Percentiles rank a stretch among this genome's conserved stretches.
These are phyloP conservation scores for Crossaster papposus DNA, from an alignment of 53 echinoderm and acorn worm species.

Conservation along the genomic window DNA sequence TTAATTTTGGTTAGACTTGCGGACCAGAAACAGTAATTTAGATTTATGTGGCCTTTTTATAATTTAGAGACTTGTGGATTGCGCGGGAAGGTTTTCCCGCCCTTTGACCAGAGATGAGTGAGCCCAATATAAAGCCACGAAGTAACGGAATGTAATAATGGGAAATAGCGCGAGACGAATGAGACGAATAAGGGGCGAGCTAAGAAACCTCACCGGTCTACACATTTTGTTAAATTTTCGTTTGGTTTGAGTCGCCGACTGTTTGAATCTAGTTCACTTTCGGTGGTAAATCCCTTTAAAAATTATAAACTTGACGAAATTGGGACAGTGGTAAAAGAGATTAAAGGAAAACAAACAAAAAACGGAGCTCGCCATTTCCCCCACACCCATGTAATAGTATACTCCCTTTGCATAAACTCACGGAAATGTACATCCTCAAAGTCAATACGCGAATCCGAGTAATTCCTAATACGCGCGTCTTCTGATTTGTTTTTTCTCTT, in stretches of 20 bases:
- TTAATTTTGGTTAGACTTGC: background rate
- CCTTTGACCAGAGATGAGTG: slow-evolving; percentile 23
- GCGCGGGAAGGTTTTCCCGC: background rate
- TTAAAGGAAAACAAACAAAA: background rate
- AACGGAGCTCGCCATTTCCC: background rate
- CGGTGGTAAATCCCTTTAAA: too few species aligned
- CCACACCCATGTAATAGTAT: background rate
- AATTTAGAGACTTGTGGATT: slow-evolving; percentile 4
- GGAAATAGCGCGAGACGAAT: background rate
- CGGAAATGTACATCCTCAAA: slow-evolving; percentile 20
- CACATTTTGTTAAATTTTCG: background rate
- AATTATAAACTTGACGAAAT: too few species aligned
- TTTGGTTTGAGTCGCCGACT: too few species aligned
- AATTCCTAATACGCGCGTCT: background rate
- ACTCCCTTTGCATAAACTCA: slow-evolving; percentile 10
- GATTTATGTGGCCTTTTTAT: background rate
- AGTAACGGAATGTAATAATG: slow-evolving; percentile 21
- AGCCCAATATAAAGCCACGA: background rate
- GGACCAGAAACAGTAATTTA: background rate
- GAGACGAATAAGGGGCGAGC: background rate
- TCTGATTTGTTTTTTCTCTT: too few species aligned
- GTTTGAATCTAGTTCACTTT: too few species aligned
- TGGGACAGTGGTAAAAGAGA: too few species aligned
- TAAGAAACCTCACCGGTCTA: background rate
- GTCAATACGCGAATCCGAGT: slow-evolving; percentile 21